Evolutionary conservation across 1,140 invertebrate genomes (phyloP).

Genomic region (Anoplolepis gracilipes): DNA sequence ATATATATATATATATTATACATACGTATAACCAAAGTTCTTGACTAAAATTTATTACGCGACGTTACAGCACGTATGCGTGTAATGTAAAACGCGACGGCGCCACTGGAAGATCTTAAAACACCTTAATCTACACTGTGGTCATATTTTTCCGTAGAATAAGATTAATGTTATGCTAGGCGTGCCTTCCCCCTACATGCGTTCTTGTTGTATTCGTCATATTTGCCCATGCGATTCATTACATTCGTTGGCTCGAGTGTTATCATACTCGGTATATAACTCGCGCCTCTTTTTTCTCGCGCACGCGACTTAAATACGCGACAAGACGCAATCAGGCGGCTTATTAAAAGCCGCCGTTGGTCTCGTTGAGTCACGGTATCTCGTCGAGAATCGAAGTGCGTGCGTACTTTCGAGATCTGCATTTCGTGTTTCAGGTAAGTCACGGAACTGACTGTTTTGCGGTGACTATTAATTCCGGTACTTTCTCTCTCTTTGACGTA

Average conservation of each 20-base stretch:
- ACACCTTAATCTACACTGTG: constrained; percentile 49
- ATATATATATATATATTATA: too few species aligned
- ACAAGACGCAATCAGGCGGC: constrained; percentile 59
- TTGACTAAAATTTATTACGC: constrained; percentile 47
- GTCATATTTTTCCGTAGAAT: constrained; percentile 56
- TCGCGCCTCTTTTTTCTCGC: neutral
- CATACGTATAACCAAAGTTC: constrained; percentile 14
- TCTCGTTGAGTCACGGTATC: constrained; percentile 62
- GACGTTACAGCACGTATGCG: constrained; percentile 29
- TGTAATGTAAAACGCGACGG: constrained; percentile 52
- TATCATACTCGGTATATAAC: constrained; percentile 34
- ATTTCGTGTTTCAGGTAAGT: constrained; percentile 43
- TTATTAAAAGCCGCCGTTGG: constrained; percentile 58
- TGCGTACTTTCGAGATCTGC: constrained; percentile 40
- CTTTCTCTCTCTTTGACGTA: too few species aligned
- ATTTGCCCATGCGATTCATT: constrained; percentile 40
- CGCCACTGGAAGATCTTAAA: constrained; percentile 47
- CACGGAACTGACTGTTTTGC: constrained; percentile 70
- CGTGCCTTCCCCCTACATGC: neutral
- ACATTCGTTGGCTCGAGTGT: neutral
- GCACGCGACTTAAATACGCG: constrained; percentile 48
- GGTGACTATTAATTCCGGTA: constrained; percentile 40
- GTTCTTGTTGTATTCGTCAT: constrained; percentile 46
- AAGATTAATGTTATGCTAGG: constrained; percentile 57
- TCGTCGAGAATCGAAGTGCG: constrained; percentile 43